Base-by-base conservation (phyloP, 2,113 vertebrate species). In the Deroptyus accipitrinus region DNA sequence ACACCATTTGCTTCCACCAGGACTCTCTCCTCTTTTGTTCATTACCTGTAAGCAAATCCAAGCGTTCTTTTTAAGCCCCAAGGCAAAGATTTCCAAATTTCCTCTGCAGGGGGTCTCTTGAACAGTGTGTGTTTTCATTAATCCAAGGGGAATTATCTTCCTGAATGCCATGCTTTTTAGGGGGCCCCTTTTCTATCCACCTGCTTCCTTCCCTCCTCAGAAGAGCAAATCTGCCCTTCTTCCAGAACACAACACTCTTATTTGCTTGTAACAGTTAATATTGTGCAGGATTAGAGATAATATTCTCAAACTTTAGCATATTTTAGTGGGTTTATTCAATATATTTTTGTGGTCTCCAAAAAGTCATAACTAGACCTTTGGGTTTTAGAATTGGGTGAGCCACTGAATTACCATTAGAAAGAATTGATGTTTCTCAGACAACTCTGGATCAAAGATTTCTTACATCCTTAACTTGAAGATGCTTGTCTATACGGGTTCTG, bases 11-110 rank as follows among this genome's bases (percentile, higher is more conserved):
- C 81, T 84, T n/a, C 2, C 4, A 92, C 74, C 73, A 83, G 88
- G 57, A 55, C 90, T 69, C 46, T 85, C 73, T 86, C 85, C 70
- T 79, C 78, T 92, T 96, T 94, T 95, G 86, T 94, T 94, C 86
- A 75, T 89, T 94, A 96, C 96, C 94, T 97, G 94, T 81, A 94
- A 86, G 83, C 83, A 96, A 96, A 93, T 80, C 83, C 88, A 91
- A 94, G 66, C 4, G 0, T 46, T 94, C 83, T 68, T 94, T 90
- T 95, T 87, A 93, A 93, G 86, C 94, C 92, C 83, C 44, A 55
- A 79, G 88, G 90, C 90, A 96, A 90, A 89, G 69, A 86, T 85
- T 88, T 96, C 95, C 83, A 95, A 87, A 92, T 94, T 95, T 96
- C 88, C 80, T 92, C 94, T 90, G 68, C 94, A 93, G 90, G 95